A percentile compares a stretch with the other conserved stretches of the same genome.
phyloP scores from a whole-genome alignment of 1,140 invertebrate species.

The Drosophila neocordata region DNA sequence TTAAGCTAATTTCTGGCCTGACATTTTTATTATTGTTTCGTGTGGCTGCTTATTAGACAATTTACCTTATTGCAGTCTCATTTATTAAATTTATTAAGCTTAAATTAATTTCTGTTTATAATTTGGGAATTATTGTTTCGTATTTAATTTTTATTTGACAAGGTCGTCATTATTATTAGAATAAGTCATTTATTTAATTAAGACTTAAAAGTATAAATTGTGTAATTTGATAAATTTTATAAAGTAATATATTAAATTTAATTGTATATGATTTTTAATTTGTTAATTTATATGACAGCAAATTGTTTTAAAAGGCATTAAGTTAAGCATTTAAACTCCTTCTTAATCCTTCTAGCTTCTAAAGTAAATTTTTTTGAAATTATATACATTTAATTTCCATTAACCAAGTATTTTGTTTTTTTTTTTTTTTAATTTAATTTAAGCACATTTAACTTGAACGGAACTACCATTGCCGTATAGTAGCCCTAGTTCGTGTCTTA shows the following conservation, averaged over 20 bases:
- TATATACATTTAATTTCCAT: too few relatives aligned
- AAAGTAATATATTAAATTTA: too few relatives aligned
- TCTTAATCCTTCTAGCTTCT: too few relatives aligned
- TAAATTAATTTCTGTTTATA: conserved; percentile 64
- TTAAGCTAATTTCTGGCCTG: conserved; percentile 58
- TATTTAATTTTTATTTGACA: not conserved
- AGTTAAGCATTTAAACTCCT: too few relatives aligned
- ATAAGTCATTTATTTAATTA: conserved; percentile 3
- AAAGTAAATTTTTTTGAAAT: too few relatives aligned
- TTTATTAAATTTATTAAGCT: conserved; percentile 50
- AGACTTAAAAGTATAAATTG: not conserved
- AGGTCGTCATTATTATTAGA: not conserved
- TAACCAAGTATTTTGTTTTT: too few relatives aligned
- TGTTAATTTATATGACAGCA: too few relatives aligned
- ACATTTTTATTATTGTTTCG: conserved; percentile 70
- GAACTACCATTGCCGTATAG: not conserved
- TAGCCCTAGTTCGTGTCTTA: conserved; percentile 28
- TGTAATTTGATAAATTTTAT: not conserved
- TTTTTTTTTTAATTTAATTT: not conserved
- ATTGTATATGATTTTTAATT: too few relatives aligned
- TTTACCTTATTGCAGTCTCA: conserved; percentile 30
- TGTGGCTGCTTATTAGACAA: conserved; percentile 42
- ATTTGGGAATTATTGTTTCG: conserved; percentile 27
- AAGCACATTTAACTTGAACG: conserved; percentile 1
- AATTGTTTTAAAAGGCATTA: too few relatives aligned